Evolutionary conservation across 1,140 invertebrate species (phyloP).

Genomic region (Littorina saxatilis): DNA sequence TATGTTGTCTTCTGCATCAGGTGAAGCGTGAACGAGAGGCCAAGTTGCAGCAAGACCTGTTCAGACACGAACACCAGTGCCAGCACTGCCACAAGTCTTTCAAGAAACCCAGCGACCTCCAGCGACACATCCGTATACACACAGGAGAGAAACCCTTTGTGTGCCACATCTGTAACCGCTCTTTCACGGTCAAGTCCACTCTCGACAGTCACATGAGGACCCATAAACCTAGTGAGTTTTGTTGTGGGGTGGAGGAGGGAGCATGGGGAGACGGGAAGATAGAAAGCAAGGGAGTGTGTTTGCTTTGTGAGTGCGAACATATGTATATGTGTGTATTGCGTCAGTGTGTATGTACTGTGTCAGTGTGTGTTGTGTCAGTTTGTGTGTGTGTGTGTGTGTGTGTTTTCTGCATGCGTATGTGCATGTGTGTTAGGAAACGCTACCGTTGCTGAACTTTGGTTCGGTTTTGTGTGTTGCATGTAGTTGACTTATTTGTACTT

Average conservation of each 20-base stretch:
- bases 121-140: constrained; percentile 75
- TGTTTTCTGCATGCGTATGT: too few species aligned
- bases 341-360: too few species aligned
- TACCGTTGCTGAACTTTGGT: too few species aligned
- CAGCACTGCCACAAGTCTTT: constrained; percentile 78
- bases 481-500: too few species aligned
- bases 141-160: constrained; percentile 76
- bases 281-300: too few species aligned
- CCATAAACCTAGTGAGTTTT: constrained; percentile 62
- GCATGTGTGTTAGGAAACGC: too few species aligned
- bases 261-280: neutral
- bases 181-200: constrained; percentile 76
- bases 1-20: constrained; percentile 29
- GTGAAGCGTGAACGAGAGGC: constrained; percentile 43
- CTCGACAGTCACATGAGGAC: constrained; percentile 77
- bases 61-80: constrained; percentile 78
- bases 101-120: constrained; percentile 77
- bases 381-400: too few species aligned
- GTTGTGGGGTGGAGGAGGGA: neutral
- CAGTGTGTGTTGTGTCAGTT: too few species aligned
- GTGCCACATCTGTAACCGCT: constrained; percentile 68
- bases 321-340: too few species aligned
- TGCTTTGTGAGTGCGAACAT: too few species aligned
- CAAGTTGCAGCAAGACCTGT: too few species aligned
- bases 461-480: too few species aligned